Evolutionary conservation across 2,888 invertebrate genomes (phyloP), one percentile per base, ranked within the genome.

Genomic region (Xestoiulus laeticollis): DNA sequence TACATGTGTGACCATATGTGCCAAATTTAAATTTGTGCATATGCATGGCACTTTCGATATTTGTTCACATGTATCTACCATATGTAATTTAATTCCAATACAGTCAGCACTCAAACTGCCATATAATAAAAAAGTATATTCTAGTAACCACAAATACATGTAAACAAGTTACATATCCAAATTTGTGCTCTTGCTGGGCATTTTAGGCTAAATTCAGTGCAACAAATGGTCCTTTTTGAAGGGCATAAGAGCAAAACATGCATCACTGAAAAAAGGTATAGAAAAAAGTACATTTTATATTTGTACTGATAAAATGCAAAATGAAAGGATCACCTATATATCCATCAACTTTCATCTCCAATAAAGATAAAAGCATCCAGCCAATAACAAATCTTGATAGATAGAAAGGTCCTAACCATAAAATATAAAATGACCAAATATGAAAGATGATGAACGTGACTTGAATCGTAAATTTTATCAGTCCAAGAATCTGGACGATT

Each of bases 341-440:
- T 68, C 22, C 59, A 68, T 68, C 22, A 53, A 53, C 19, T 16
- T 19, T 53, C 53, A 53, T 53, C 53, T 68, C 59, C 22, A 68
- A 68, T 68, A 68, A 68, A 68, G 59, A 68, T 68, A 68, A 68
- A 68, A 68, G 59, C 59, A 22, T 68, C 22, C 59, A 68, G 22
- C 59, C 59, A 53, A 53, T 53, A n/a, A n/a, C 53, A 53, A 53
- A 53, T 19, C n/a, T n/a, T 53, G 19, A 68, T 22, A 68, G 59
- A 68, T 22, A 59, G 19, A 68, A 68, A 68, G 59, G 59, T 12
- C 22, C 22, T 22, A 10, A 22, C 59, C 59, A 68, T 22, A 22
- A 22, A 19, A 68, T 59, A 22, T n/a, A 68, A 68, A 68, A 68
- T 68, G 22, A 12, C 59, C 59, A 22, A 22, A n/a, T 68, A 22